Base-by-base conservation (phyloP, 2,888 invertebrate genomes). In the Xanthorhoe spadicearia region DNA sequence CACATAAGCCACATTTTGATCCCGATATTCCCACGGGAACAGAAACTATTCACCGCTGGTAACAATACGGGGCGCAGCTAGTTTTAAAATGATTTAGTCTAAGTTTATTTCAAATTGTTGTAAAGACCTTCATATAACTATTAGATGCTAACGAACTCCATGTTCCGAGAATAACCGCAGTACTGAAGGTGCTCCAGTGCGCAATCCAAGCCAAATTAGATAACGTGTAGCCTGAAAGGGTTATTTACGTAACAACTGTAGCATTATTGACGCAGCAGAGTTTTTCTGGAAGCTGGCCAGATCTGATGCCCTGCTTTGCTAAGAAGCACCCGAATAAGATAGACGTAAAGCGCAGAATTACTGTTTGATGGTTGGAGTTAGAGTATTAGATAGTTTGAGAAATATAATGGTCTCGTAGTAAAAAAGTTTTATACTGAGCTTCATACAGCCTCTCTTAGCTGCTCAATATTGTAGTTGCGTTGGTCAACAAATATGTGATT, bases 201-300 rank as follows among this genome's bases (percentile, higher is more conserved):
- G 55, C 55, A 62, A 65, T 49, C 59, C 56, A 56, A 53, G 58
- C 38, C 63, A 67, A 70, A 70, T 69, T 61, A 65, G 69, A 66
- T 69, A 68, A 73, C 59, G 38, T 62, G 53, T 28, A 50, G 55
- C 52, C 64, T 51, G 56, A 68, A 71, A 68, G 52, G 66, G 67
- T 68, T 66, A 64, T 64, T 57, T 57, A 62, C 62, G 69, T 64
- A 71, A 68, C 69, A 59, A 70, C 68, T 61, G 69, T 64, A 72
- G 66, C 73, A 69, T 66, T 70, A 73, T 71, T 74, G 72, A 72
- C 66, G 70, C 65, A 68, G 62, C 49, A 19, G 17, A 50, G 64
- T 58, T 74, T 68, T 70, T 71, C 66, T 74, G 73, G 73, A 73
- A 66, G 52, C 15, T 17, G 18, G 73, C 73, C 72, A 74, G 65